A percentile compares a stretch with the other conserved stretches of the same genome.
Conservation (phyloP, 2,797 vertebrate genomes). For the Oophaga sylvatica region DNA sequence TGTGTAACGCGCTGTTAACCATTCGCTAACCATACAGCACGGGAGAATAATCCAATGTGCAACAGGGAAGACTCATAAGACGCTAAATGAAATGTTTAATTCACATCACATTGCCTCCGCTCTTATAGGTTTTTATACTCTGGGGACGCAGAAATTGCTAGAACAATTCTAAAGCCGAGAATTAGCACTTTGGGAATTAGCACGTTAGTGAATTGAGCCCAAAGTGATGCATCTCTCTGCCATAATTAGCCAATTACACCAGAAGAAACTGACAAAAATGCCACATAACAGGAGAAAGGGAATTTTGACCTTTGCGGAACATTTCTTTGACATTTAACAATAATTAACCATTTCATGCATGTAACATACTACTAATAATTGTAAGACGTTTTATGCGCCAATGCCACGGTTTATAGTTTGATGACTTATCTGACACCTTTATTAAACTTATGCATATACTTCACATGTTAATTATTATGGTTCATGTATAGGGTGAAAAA, state of each 20-base stretch:
- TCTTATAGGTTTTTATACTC: not conserved
- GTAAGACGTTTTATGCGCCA: too few relatives aligned
- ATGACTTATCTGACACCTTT: too few relatives aligned
- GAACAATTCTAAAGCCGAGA: not conserved
- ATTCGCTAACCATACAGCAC: not conserved
- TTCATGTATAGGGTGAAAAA: too few relatives aligned
- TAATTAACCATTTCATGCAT: too few relatives aligned
- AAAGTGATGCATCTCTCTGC: not conserved
- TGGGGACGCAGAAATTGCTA: not conserved
- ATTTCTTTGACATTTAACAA: not conserved
- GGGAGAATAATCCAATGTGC: not conserved
- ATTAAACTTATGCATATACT: too few relatives aligned
- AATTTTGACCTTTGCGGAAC: not conserved
- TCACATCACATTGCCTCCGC: not conserved
- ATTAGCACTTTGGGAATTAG: slow-evolving; percentile 22
- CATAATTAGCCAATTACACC: slow-evolving; percentile 4
- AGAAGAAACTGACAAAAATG: not conserved
- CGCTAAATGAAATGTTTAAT: not conserved
- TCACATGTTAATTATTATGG: too few relatives aligned
- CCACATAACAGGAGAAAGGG: not conserved
- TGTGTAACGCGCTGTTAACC: too few relatives aligned
- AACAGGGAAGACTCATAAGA: not conserved
- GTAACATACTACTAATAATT: too few relatives aligned
- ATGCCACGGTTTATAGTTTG: too few relatives aligned
- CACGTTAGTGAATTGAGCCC: not conserved